These are phyloP conservation scores for Thyatira batis DNA, from an alignment of 2,888 invertebrate genomes.

Conservation along the genomic window DNA sequence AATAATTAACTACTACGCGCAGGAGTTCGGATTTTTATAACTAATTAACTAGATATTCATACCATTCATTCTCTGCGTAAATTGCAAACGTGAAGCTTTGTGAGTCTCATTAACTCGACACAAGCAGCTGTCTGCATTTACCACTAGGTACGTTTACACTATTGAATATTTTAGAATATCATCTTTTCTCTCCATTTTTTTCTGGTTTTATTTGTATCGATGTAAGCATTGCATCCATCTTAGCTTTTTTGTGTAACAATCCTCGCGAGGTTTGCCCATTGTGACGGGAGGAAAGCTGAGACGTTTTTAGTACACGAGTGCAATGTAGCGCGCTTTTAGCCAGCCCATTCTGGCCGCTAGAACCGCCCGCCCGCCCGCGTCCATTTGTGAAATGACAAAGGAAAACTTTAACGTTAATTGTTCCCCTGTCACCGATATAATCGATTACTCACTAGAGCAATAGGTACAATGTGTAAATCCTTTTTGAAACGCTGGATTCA, in stretches of 20 bases:
- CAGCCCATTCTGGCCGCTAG: conserved; percentile 19
- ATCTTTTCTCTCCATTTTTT: not conserved
- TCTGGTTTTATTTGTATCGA: not conserved
- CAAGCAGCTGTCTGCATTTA: too few species aligned
- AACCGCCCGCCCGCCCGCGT: conserved; percentile 16
- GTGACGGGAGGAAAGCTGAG: conserved; percentile 35
- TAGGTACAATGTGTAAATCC: not conserved
- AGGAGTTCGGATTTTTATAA: too few species aligned
- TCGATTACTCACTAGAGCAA: conserved; percentile 9
- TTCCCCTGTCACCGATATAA: conserved; percentile 21
- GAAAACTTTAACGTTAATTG: conserved; percentile 32
- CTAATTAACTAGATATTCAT: too few species aligned
- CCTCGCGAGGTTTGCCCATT: conserved; percentile 18
- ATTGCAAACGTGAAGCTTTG: too few species aligned
- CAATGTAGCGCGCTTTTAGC: conserved; percentile 45
- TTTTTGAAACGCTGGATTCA: not conserved
- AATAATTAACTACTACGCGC: too few species aligned
- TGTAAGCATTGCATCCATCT: conserved; percentile 12
- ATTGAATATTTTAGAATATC: not conserved
- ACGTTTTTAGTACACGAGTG: conserved; percentile 30
- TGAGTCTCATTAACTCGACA: too few species aligned
- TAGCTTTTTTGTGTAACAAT: conserved; percentile 17
- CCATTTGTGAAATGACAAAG: conserved; percentile 40
- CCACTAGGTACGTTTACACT: too few species aligned
- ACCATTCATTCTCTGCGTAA: too few species aligned